phyloP scores from a whole-genome alignment of 2,113 vertebrate genomes.

The Electrona antarctica region DNA sequence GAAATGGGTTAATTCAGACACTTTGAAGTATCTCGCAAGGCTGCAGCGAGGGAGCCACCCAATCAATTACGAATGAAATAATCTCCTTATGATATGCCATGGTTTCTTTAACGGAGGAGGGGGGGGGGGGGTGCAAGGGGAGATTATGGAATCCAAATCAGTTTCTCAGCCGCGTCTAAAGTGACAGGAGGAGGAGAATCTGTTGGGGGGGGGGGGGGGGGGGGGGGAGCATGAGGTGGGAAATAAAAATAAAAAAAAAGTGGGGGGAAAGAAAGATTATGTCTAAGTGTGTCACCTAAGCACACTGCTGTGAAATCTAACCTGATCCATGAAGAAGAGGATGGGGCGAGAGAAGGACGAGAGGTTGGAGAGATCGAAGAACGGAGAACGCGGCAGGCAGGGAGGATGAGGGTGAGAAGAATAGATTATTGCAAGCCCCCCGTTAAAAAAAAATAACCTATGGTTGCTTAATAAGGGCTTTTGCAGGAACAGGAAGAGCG shows the following conservation, averaged over 20 bases:
- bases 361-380: neutral
- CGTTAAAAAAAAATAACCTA: conserved; percentile 58
- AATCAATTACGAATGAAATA: conserved; percentile 99
- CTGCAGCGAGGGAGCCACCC: conserved; percentile 93
- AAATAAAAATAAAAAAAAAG: conserved; percentile 83
- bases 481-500: conserved; percentile 48
- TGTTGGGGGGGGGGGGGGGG: conserved; percentile 76
- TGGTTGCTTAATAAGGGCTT: conserved; percentile 82
- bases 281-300: conserved; percentile 90
- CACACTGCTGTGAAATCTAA: conserved; percentile 71
- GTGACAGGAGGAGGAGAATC: conserved; percentile 98
- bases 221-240: conserved; percentile 82
- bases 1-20: conserved; percentile 73
- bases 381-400: neutral
- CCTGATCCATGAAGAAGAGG: conserved; percentile 70
- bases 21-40: conserved; percentile 92
- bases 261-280: conserved; percentile 84
- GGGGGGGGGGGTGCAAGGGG: conserved; percentile 76
- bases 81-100: conserved; percentile 98
- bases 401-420: conserved; percentile 1
- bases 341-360: conserved; percentile 19
- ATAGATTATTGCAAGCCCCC: conserved; percentile 64
- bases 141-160: conserved; percentile 96
- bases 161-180: conserved; percentile 95
- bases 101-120: conserved; percentile 83